Conservation (phyloP, 92 coral and sea anemone species). For the Umimayanthus chanpuru region DNA sequence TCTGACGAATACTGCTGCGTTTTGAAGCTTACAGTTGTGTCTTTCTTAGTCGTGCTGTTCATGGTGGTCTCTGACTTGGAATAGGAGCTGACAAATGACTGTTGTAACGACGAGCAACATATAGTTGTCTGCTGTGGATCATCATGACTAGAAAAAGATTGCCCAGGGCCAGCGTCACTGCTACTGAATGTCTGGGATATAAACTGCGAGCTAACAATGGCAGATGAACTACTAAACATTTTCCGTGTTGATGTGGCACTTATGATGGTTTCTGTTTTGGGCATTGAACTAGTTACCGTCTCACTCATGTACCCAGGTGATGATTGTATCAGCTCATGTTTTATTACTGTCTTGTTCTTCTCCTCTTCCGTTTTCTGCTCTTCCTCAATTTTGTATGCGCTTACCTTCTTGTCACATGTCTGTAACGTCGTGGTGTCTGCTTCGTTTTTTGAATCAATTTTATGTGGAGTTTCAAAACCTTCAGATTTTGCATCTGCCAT, state of each 20-base stretch:
- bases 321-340: neutral
- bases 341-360: neutral
- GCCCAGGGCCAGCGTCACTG: neutral
- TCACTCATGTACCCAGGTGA: neutral
- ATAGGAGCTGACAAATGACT: neutral
- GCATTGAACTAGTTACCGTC: neutral
- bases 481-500: neutral
- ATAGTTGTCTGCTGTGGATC: neutral
- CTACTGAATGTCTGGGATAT: conserved; percentile 22
- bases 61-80: neutral
- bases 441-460: neutral
- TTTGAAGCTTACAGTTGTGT: conserved; percentile 9
- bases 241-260: conserved; percentile 4
- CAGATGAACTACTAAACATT: conserved; percentile 1
- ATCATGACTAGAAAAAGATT: neutral
- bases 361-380: conserved; percentile 10
- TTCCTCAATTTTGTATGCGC: neutral
- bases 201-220: conserved; percentile 7
- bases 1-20: conserved; percentile 7
- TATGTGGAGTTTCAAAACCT: neutral
- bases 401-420: neutral
- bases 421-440: neutral
- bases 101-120: neutral
- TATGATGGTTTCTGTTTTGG: neutral
- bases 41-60: conserved; percentile 19